phyloP scores from a whole-genome alignment of 2,888 invertebrate species.

The Perithous albicinctus region DNA sequence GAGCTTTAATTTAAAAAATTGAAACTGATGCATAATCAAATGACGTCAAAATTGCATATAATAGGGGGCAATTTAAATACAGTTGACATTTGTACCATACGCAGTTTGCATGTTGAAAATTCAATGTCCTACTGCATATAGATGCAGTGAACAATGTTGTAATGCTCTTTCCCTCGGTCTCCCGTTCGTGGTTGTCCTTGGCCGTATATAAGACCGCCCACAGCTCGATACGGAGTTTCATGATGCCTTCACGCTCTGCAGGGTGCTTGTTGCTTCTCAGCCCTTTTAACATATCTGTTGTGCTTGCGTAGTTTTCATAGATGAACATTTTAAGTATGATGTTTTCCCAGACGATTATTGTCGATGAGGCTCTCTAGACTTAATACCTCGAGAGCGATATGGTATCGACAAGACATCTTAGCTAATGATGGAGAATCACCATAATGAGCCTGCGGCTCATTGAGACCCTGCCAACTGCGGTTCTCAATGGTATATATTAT shows the following conservation, averaged over 20 bases:
- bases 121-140: slow-evolving; percentile 41
- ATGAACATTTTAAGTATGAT: background rate
- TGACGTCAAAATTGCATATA: background rate
- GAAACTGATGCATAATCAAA: background rate
- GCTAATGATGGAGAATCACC: background rate
- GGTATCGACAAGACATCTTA: background rate
- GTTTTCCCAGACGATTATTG: background rate
- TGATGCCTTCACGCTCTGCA: slow-evolving; percentile 42
- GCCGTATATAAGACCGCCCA: slow-evolving; percentile 68
- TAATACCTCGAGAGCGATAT: background rate
- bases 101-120: slow-evolving; percentile 22
- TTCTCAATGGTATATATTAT: background rate
- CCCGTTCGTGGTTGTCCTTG: slow-evolving; percentile 66
- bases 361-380: background rate
- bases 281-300: too few relatives aligned
- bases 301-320: too few relatives aligned
- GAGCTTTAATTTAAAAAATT: background rate
- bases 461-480: background rate
- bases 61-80: background rate
- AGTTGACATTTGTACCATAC: background rate
- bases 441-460: background rate
- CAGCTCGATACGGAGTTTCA: slow-evolving; percentile 66
- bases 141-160: slow-evolving; percentile 57
- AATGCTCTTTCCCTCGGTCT: slow-evolving; percentile 28
- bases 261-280: slow-evolving; percentile 40